Percentiles rank a stretch among this genome's conserved stretches.
Conservation (phyloP, 2,797 vertebrate species). For the Babyrousa celebensis region DNA sequence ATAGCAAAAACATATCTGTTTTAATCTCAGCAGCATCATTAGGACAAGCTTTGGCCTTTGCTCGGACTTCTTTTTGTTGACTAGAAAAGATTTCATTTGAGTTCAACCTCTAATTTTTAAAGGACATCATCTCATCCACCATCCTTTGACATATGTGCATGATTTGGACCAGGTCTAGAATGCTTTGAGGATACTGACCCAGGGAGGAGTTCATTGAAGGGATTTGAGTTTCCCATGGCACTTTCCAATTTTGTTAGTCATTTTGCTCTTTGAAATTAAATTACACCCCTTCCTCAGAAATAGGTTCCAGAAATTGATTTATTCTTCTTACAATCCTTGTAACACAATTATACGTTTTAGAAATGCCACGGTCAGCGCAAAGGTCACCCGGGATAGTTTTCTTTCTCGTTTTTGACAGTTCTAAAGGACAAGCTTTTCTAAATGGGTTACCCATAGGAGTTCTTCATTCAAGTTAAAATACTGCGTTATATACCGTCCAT, state of each 20-base stretch:
- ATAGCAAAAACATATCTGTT: background rate
- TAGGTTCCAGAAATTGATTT: background rate
- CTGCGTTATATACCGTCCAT: background rate
- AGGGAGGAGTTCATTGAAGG: background rate
- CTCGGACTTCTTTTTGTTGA: slow-evolving; percentile 35
- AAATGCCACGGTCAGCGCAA: background rate
- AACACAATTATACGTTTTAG: background rate
- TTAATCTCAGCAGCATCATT: background rate
- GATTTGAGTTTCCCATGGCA: background rate
- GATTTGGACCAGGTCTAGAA: background rate
- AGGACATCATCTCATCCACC: background rate
- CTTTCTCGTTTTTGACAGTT: background rate
- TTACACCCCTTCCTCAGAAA: background rate
- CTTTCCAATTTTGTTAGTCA: background rate
- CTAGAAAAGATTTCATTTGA: background rate
- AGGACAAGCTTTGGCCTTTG: background rate
- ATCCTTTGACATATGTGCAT: background rate
- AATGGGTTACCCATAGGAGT: background rate
- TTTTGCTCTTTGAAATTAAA: slow-evolving; percentile 36
- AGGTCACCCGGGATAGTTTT: slow-evolving; percentile 16
- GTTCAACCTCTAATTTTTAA: background rate
- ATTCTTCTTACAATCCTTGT: background rate
- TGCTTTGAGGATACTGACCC: background rate
- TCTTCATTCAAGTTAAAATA: background rate
- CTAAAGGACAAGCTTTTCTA: background rate